Conservation (phyloP, 1,140 invertebrate genomes). For the Panulirus ornatus region DNA sequence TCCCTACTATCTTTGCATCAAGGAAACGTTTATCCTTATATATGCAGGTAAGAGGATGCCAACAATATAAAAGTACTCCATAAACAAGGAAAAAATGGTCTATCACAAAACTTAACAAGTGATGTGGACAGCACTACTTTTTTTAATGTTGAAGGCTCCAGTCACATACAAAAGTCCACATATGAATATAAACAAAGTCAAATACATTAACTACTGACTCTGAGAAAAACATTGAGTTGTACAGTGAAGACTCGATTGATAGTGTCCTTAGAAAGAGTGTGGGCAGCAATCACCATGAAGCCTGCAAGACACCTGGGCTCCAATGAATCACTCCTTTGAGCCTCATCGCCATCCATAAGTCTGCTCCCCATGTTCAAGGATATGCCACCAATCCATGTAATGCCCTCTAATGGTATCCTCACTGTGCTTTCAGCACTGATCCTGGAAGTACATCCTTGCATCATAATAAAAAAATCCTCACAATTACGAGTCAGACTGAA, state of each 20-base stretch:
- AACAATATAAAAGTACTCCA: too few relatives aligned
- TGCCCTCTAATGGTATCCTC: constrained; percentile 37
- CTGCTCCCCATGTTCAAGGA: neutral
- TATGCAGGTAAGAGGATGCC: too few relatives aligned
- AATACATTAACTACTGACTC: constrained; percentile 26
- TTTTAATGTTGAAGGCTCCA: too few relatives aligned
- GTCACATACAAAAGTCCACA: too few relatives aligned
- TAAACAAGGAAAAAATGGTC: too few relatives aligned
- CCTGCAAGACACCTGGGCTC: constrained; percentile 91
- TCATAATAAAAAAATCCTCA: too few relatives aligned
- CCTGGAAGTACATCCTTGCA: constrained; percentile 41
- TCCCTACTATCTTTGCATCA: too few relatives aligned
- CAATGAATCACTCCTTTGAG: constrained; percentile 83
- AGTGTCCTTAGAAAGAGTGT: constrained; percentile 90
- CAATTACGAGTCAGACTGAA: too few relatives aligned
- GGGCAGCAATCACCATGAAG: constrained; percentile 92
- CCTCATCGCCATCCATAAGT: neutral
- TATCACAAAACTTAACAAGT: too few relatives aligned
- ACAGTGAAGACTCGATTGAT: constrained; percentile 91
- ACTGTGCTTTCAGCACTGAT: constrained; percentile 22
- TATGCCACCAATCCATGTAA: constrained; percentile 45
- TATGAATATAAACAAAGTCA: too few relatives aligned
- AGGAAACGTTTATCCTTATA: too few relatives aligned
- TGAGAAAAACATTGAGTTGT: constrained; percentile 84
- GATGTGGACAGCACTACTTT: too few relatives aligned